Percentiles rank a stretch among this genome's conserved stretches.
Evolutionary conservation across 2,797 vertebrate genomes (phyloP).

Genomic region (Eulemur coronatus): DNA sequence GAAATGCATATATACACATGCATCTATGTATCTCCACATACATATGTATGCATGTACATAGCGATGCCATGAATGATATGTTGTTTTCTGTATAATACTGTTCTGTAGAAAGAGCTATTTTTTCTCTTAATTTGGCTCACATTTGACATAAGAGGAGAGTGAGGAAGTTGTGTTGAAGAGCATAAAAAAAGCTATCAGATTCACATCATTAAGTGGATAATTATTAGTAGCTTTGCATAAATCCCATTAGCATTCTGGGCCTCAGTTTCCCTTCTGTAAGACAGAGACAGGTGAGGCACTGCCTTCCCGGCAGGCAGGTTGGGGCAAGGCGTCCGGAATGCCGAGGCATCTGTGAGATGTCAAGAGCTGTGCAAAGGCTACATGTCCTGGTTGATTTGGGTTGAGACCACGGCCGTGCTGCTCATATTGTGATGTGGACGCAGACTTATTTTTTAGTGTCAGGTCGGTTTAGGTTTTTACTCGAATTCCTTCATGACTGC

Average conservation of each 20-base stretch:
- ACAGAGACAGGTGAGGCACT: not conserved
- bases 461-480: not conserved
- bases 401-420: accelerated
- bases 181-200: not conserved
- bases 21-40: accelerated
- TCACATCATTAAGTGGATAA: accelerated
- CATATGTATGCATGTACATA: accelerated
- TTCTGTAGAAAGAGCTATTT: slow-evolving; percentile 46
- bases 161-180: not conserved
- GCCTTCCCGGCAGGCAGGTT: accelerated
- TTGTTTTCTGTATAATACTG: slow-evolving; percentile 25
- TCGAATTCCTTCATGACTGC: too few species aligned
- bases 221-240: accelerated
- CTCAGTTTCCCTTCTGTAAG: not conserved
- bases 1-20: too few species aligned
- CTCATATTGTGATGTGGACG: accelerated
- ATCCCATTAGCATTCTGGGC: accelerated
- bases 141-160: not conserved
- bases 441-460: not conserved
- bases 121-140: slow-evolving; percentile 20
- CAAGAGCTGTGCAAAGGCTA: accelerated
- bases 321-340: too few species aligned
- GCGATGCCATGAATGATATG: accelerated
- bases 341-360: not conserved
- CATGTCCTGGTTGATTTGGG: accelerated